Percentiles rank a stretch among this genome's conserved stretches.
phyloP scores from a whole-genome alignment of 2,797 vertebrate genomes.

The Anas acuta region DNA sequence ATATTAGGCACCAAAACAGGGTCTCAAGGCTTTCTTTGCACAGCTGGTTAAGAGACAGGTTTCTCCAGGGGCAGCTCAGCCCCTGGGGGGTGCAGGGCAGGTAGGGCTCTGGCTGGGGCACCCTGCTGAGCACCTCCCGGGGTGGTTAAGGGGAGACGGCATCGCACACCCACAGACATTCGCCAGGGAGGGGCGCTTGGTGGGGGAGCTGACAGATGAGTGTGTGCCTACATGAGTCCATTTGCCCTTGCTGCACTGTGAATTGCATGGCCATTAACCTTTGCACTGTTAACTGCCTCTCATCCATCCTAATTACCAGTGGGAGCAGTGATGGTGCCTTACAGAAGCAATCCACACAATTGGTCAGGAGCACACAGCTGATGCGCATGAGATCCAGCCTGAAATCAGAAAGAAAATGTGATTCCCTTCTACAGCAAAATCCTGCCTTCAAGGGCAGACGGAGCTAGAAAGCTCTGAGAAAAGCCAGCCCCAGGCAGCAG shows the following conservation, averaged over 20 bases:
- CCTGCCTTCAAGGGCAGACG: not conserved
- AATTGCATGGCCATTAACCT: not conserved
- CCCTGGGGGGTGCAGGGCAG: no score
- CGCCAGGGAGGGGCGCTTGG: accelerated
- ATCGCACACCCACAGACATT: not conserved
- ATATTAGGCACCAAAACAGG: not conserved
- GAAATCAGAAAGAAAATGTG: not conserved
- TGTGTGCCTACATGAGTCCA: not conserved
- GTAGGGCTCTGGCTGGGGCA: not conserved
- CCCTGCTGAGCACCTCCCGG: not conserved
- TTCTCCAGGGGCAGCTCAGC: not conserved
- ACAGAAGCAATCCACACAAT: accelerated
- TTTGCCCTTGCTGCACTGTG: not conserved
- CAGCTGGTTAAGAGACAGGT: not conserved
- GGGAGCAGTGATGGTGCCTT: not conserved
- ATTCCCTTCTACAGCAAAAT: not conserved
- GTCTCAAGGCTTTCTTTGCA: not conserved
- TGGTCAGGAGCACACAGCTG: accelerated
- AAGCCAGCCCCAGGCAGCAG: not conserved
- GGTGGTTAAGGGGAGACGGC: not conserved
- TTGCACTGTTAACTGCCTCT: not conserved
- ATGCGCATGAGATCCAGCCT: not conserved
- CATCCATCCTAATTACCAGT: not conserved
- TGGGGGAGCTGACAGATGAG: not conserved
- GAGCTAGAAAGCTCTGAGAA: not conserved